Evolutionary conservation across 2,113 vertebrate species (phyloP), one percentile per base, ranked within the genome.

Genomic region (Syngnathus scovelli): DNA sequence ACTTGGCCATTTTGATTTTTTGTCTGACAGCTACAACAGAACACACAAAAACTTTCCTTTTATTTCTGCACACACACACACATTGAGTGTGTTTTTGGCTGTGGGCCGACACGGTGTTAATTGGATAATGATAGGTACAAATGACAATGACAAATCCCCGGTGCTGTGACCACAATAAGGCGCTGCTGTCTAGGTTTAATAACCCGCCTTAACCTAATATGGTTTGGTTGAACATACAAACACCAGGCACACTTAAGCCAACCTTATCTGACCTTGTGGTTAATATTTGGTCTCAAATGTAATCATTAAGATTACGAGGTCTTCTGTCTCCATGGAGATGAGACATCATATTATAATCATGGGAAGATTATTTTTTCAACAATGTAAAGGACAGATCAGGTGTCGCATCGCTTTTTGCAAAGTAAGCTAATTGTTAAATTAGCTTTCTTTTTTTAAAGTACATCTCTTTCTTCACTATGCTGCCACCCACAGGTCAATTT

Each of bases 121-220:
- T 97, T 96, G 93, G 94, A 98, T 98, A 96, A 99, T 90, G 92
- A 33, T 33, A 95, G 95, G 93, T 92, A 23, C 60, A 62, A 64
- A 64, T 51, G 43, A 95, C 94, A 94, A 95, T 98, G 96, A 99
- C 94, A 98, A 98, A 99, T 99, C 94, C 94, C 93, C 92, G 93
- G 94, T 95, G 93, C 93, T 92, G 80, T 44, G n/a, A 62, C 77
- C 89, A 95, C 96, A 99, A 99, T 98, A 99, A 99, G 94, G 94
- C 94, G 94, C 93, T 93, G 94, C 94, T 98, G 94, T 93, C 93
- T 94, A 94, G 94, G 93, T 99, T 97, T 96, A 96, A 99, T 98
- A 98, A 97, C 88, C 93, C 93, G 91, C 91, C 91, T 55, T 92
- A 92, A 93, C 83, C 77, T 90, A 91, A 91, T 90, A 80, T 85